Conservation (phyloP, 2,113 vertebrate species). For the Phrynosoma platyrhinos region DNA sequence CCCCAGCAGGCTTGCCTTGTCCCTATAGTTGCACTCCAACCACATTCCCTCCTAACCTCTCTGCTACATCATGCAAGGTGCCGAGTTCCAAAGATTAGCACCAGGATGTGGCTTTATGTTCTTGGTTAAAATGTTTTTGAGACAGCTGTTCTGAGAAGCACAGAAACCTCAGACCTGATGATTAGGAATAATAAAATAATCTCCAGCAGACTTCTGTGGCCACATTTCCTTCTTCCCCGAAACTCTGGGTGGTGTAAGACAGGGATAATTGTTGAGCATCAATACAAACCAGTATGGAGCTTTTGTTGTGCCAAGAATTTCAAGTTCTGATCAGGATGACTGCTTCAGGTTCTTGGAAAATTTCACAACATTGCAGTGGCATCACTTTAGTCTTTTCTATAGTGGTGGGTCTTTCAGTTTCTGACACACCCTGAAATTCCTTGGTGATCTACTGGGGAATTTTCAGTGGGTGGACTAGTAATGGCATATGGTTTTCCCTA, state of each 20-base stretch:
- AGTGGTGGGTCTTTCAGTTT: not conserved
- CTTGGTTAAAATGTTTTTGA: not conserved
- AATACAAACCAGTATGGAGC: not conserved
- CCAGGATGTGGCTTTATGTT: not conserved
- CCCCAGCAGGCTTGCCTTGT: not conserved
- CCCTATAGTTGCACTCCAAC: too few relatives aligned
- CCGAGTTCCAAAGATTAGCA: not conserved
- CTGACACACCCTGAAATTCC: not conserved
- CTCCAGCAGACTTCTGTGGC: not conserved
- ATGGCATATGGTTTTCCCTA: not conserved
- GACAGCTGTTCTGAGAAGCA: not conserved
- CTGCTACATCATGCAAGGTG: not conserved
- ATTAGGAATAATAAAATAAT: constrained; percentile 21
- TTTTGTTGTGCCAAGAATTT: not conserved
- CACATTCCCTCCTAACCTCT: too few relatives aligned
- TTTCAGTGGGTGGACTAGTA: not conserved
- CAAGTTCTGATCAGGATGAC: not conserved
- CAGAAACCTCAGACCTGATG: not conserved
- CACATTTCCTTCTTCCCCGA: not conserved
- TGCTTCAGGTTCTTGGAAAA: not conserved
- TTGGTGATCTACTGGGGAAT: not conserved
- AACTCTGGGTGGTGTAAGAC: not conserved
- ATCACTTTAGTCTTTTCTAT: not conserved
- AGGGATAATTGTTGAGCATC: too few relatives aligned
- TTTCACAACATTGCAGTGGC: not conserved